phyloP scores from a whole-genome alignment of 1,140 invertebrate genomes.

The Grapholita molesta region DNA sequence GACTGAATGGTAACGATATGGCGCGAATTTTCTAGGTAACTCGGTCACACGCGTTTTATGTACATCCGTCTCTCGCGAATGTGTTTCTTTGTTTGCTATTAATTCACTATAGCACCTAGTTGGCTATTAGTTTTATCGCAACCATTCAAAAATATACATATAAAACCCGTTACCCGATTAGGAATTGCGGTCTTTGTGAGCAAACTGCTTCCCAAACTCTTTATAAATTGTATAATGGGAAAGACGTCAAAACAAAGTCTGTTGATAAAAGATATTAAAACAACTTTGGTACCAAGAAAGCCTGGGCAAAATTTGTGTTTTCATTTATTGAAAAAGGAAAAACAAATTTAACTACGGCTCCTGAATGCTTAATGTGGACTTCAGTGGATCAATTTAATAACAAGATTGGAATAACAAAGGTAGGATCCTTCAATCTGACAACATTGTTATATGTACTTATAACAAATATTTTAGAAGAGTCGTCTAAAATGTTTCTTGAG shows the following conservation, averaged over 20 bases:
- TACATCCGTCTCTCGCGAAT: not conserved
- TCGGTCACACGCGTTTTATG: conserved; percentile 9
- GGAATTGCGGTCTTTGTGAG: not conserved
- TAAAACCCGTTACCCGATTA: not conserved
- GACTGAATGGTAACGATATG: not conserved
- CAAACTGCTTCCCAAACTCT: not conserved
- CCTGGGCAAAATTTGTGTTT: not conserved
- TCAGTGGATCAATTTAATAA: not conserved
- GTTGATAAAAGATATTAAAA: not conserved
- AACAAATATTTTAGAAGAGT: not conserved
- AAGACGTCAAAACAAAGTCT: not conserved
- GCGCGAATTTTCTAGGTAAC: conserved; percentile 11
- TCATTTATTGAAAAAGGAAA: not conserved
- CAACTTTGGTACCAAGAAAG: not conserved
- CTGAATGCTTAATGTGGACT: not conserved
- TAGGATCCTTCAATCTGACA: not conserved
- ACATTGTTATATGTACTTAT: no score
- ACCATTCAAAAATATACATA: not conserved
- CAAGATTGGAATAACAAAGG: not conserved
- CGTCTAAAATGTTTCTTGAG: not conserved
- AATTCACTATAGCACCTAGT: not conserved
- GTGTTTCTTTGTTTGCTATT: conserved; percentile 10
- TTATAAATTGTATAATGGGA: not conserved
- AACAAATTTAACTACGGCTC: not conserved
- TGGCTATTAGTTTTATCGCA: not conserved